Percentiles rank a stretch among this genome's conserved stretches.
Evolutionary conservation across 2,113 vertebrate genomes (phyloP).

Genomic region (Gadus chalcogrammus): DNA sequence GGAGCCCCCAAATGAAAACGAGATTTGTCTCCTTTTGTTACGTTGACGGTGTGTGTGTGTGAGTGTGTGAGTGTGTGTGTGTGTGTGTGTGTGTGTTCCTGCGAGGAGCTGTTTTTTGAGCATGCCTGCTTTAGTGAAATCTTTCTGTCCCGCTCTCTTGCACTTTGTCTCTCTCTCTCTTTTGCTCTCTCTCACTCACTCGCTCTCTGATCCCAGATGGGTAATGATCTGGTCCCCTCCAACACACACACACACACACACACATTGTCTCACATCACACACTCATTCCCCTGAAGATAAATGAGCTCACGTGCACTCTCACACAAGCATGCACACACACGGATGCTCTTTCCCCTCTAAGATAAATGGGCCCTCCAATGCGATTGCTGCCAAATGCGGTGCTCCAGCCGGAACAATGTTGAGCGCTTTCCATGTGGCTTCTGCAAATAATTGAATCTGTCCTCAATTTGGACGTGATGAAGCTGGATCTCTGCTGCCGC

Average conservation of each 20-base stretch:
- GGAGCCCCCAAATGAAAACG: conserved; percentile 74
- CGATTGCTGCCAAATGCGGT: conserved; percentile 74
- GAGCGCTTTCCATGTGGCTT: conserved; percentile 71
- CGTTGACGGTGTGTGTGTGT: conserved; percentile 56
- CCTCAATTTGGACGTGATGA: conserved; percentile 74
- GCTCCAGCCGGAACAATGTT: conserved; percentile 72
- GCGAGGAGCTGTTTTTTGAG: background rate
- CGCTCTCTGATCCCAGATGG: conserved; percentile 69
- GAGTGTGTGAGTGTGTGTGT: conserved; percentile 13
- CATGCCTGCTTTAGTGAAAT: background rate
- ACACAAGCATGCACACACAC: conserved; percentile 13
- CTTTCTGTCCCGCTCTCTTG: too few relatives aligned
- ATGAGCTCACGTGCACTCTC: conserved; percentile 58
- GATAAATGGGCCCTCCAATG: conserved; percentile 75
- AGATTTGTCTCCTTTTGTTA: conserved; percentile 79
- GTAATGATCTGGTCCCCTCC: conserved; percentile 76
- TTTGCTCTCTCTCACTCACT: conserved; percentile 22
- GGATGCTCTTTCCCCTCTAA: conserved; percentile 53
- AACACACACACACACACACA: conserved; percentile 7
- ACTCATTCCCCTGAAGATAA: conserved; percentile 76
- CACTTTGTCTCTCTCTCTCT: conserved; percentile 17
- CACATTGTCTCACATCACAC: conserved; percentile 58
- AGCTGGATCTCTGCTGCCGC: conserved; percentile 47
- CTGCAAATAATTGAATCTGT: conserved; percentile 75
- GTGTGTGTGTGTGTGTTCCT: conserved; percentile 31